phyloP scores from a whole-genome alignment of 2,113 vertebrate genomes.

The Stomatorhinus ivindoensis region DNA sequence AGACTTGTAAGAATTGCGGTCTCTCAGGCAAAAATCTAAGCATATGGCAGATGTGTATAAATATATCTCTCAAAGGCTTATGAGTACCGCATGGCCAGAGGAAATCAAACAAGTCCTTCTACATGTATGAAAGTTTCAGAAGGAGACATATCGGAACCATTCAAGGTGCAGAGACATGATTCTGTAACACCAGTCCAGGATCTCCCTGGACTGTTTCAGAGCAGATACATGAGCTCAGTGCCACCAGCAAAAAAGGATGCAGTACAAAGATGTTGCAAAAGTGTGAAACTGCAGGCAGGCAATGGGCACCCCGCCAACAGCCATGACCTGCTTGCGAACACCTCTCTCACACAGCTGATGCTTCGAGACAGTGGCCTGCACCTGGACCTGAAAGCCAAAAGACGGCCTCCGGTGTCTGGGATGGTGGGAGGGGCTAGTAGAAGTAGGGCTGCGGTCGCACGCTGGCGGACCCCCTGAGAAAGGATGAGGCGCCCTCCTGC shows the following conservation, averaged over 20 bases:
- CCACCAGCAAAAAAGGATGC: not conserved
- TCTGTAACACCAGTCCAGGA: not conserved
- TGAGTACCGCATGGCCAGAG: not conserved
- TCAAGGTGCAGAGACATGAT: not conserved
- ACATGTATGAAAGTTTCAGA: not conserved
- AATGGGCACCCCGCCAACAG: not conserved
- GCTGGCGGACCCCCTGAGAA: not conserved
- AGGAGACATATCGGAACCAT: not conserved
- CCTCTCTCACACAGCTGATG: not conserved
- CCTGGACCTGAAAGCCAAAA: not conserved
- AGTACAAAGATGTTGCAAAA: not conserved
- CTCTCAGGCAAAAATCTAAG: not conserved
- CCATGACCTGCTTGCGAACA: not conserved
- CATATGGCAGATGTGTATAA: not conserved
- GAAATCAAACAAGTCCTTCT: not conserved
- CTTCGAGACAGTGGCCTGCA: not conserved
- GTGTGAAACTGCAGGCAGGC: slow-evolving; percentile 4
- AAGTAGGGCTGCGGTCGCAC: not conserved
- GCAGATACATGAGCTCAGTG: not conserved
- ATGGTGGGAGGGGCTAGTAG: not conserved
- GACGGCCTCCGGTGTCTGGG: not conserved
- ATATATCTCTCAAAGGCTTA: not conserved
- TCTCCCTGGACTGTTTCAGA: not conserved
- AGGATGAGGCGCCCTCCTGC: not conserved
- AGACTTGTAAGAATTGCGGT: not conserved